These are phyloP conservation scores for Sycophila texana DNA, from an alignment of 2,888 invertebrate genomes.

Conservation along the genomic window DNA sequence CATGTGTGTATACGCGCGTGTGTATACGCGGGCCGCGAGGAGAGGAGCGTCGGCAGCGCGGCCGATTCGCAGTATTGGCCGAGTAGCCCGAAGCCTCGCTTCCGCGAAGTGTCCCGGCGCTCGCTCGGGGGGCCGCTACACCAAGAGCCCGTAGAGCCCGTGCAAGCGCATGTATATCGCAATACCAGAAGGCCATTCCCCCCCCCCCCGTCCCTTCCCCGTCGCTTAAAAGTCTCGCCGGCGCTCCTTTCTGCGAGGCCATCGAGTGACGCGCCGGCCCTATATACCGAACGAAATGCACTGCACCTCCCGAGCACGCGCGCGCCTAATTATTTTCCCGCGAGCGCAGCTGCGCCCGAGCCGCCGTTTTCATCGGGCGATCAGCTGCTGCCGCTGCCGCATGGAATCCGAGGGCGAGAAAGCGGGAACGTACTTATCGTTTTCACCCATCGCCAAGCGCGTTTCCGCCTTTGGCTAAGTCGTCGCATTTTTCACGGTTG, in stretches of 20 bases:
- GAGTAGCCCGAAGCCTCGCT: constrained; percentile 72
- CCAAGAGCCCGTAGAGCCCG: constrained; percentile 5
- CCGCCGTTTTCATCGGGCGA: neutral
- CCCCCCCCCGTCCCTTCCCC: constrained; percentile 40
- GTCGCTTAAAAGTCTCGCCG: constrained; percentile 65
- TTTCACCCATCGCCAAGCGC: constrained; percentile 41
- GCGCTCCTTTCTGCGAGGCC: constrained; percentile 1
- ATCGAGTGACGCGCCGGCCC: no score
- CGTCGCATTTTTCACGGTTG: constrained; percentile 21
- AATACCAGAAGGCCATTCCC: constrained; percentile 74
- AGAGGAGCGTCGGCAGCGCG: constrained; percentile 62
- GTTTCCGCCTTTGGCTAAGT: constrained; percentile 34
- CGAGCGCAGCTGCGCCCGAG: neutral
- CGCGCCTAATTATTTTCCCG: neutral
- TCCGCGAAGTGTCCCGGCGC: constrained; percentile 68
- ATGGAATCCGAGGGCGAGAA: neutral
- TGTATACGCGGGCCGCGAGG: constrained; percentile 34
- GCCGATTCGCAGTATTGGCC: constrained; percentile 70
- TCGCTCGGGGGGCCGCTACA: constrained; percentile 52
- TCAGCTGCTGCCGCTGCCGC: neutral
- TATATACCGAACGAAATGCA: no score
- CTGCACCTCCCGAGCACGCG: neutral
- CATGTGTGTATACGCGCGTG: neutral
- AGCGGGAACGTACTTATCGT: constrained; percentile 28
- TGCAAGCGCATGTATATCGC: constrained; percentile 64